Base-by-base conservation (phyloP, 2,888 invertebrate genomes). In the Eupithecia subumbrata region DNA sequence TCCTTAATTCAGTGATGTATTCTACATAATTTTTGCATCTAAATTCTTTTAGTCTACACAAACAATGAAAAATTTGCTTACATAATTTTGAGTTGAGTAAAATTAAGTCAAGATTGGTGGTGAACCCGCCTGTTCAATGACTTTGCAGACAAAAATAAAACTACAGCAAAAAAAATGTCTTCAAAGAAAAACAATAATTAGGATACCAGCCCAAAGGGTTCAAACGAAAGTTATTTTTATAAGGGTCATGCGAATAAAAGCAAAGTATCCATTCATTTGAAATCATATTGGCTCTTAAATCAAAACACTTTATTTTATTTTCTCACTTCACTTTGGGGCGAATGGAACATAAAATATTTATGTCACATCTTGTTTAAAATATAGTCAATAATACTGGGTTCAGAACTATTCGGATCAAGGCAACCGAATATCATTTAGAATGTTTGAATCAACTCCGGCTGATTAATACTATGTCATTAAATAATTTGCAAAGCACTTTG, bases 281-380 rank as follows among this genome's bases (percentile, higher is more conserved):
- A 76, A 79, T 71, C 73, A 56, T 67, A 37, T 70, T 68, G 67
- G 52, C 68, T 74, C 60, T 78, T 71, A 79, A 74, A 75, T 78
- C 72, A 79, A 79, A 77, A 69, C 77, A 75, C 43, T 4, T 76
- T 78, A 77, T 77, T 78, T 78, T 78, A 78, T 68, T 74, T 76
- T 72, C 68, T 71, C 76, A 76, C 72, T 75, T 79, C 56, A 79
- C 73, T 79, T 81, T 77, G 71, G 78, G 69, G 71, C 69, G 67
- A 79, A 77, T 77, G 30, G 30, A 3, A 30, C 30, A 30, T 30
- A 30, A 30, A 30, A 30, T 3, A 30, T 30, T 30, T 30, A 30
- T 30, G 30, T 30, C 30, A 75, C 77, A 79, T 76, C 74, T 76
- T 77, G 76, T 79, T 7, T 8, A 74, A 80, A 80, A 80, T 80